Conservation (phyloP, 2,888 invertebrate species). For the Drosophila nr. perissopoda region DNA sequence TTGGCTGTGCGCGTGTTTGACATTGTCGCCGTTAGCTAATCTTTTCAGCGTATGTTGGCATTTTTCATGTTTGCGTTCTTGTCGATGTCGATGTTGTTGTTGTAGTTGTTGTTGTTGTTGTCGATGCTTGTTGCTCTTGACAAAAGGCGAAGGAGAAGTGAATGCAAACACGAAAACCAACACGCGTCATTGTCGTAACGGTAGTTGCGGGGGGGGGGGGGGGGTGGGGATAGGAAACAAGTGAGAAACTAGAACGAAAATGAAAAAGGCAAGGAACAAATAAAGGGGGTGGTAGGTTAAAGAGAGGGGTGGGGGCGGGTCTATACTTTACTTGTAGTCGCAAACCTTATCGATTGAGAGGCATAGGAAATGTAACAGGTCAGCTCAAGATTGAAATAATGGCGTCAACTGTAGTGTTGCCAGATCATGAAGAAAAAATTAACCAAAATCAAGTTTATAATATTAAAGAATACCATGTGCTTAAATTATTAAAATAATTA, state of each 20-base stretch:
- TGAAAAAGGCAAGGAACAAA: neutral
- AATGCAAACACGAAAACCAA: constrained; percentile 74
- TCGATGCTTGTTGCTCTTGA: constrained; percentile 75
- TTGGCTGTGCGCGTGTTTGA: constrained; percentile 72
- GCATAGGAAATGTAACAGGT: constrained; percentile 71
- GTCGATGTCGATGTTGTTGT: constrained; percentile 43
- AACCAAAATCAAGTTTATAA: neutral
- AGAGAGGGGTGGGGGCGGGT: neutral
- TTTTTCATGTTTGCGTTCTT: constrained; percentile 80
- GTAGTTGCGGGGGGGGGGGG: constrained; percentile 8
- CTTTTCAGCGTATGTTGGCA: constrained; percentile 81
- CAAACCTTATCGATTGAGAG: constrained; percentile 66
- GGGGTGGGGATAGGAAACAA: neutral
- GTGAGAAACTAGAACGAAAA: neutral
- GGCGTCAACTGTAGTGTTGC: constrained; percentile 28
- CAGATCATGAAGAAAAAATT: neutral
- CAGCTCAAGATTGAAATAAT: constrained; percentile 46
- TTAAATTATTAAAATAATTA: neutral
- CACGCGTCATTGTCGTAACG: constrained; percentile 63
- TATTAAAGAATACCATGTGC: too few relatives aligned
- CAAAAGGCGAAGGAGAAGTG: constrained; percentile 62
- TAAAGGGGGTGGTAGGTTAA: neutral
- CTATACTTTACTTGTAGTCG: constrained; percentile 32
- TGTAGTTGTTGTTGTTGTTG: constrained; percentile 37
- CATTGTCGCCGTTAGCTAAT: constrained; percentile 81